Conservation (phyloP, 2,113 vertebrate species). For the Podiceps cristatus region DNA sequence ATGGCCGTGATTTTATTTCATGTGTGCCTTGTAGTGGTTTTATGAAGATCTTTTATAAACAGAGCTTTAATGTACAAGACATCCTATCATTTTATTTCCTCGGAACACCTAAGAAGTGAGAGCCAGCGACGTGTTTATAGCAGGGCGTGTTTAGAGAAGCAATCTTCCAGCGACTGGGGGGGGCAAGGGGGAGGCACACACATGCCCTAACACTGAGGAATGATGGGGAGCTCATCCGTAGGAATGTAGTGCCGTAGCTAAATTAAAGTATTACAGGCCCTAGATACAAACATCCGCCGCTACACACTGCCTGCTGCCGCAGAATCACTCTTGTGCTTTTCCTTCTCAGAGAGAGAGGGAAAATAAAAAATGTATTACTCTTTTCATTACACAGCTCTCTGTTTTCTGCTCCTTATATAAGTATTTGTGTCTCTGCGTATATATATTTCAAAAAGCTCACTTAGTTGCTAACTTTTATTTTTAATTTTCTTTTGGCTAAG, state of each 20-base stretch:
- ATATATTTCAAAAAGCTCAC: too few relatives aligned
- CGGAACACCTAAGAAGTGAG: not conserved
- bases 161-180: not conserved
- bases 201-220: not conserved
- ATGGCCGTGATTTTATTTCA: not conserved
- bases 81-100: not conserved
- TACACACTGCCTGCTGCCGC: not conserved
- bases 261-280: not conserved
- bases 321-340: not conserved
- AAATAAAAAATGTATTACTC: not conserved
- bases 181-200: not conserved
- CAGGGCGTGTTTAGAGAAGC: not conserved
- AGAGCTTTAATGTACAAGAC: not conserved
- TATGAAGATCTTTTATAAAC: conserved; percentile 28
- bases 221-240: not conserved
- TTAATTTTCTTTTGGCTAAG: not conserved
- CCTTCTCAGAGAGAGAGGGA: not conserved
- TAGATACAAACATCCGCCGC: not conserved
- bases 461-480: not conserved
- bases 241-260: not conserved
- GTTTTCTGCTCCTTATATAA: not conserved
- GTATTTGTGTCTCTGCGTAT: fast-evolving
- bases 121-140: not conserved
- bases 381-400: not conserved
- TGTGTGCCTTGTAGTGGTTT: not conserved